Percentiles rank a stretch among this genome's conserved stretches.
These are phyloP conservation scores for Centropus unirufus DNA, from an alignment of 2,113 vertebrate genomes.

Conservation along the genomic window DNA sequence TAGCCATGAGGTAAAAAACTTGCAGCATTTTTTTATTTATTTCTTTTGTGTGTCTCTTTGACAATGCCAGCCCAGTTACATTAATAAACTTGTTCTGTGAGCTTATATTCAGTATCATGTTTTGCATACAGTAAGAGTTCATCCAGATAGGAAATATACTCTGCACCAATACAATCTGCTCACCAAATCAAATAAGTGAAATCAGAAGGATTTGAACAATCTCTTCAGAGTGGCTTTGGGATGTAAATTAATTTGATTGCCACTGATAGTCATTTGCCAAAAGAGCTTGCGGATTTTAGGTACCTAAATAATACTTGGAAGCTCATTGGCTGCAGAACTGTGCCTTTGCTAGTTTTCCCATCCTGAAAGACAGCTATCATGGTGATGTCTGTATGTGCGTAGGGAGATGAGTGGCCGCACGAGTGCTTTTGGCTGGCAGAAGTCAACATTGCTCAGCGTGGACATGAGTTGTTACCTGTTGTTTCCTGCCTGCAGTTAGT, in stretches of 20 bases:
- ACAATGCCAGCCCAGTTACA: slow-evolving; percentile 17
- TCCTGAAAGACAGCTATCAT: neutral
- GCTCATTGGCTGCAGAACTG: neutral
- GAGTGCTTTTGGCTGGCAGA: neutral
- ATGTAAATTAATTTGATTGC: neutral
- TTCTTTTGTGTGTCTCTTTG: slow-evolving; percentile 27
- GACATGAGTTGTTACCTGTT: neutral
- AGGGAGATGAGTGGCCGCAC: neutral
- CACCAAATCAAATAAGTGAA: slow-evolving; percentile 32
- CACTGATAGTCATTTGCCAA: neutral
- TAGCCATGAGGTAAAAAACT: neutral
- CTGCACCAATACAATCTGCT: slow-evolving; percentile 14
- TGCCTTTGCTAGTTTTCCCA: neutral
- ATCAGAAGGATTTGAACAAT: slow-evolving; percentile 11
- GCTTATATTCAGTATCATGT: neutral
- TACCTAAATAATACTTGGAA: neutral
- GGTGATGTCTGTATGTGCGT: neutral
- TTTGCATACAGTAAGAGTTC: neutral
- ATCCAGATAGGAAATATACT: neutral
- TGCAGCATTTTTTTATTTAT: neutral
- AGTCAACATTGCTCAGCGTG: neutral
- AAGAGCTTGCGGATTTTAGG: neutral
- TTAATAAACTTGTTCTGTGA: neutral
- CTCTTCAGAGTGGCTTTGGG: slow-evolving; percentile 10
- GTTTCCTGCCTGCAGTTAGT: neutral